Base-by-base conservation (phyloP, 1,140 invertebrate genomes). In the Drosophila saltans region DNA sequence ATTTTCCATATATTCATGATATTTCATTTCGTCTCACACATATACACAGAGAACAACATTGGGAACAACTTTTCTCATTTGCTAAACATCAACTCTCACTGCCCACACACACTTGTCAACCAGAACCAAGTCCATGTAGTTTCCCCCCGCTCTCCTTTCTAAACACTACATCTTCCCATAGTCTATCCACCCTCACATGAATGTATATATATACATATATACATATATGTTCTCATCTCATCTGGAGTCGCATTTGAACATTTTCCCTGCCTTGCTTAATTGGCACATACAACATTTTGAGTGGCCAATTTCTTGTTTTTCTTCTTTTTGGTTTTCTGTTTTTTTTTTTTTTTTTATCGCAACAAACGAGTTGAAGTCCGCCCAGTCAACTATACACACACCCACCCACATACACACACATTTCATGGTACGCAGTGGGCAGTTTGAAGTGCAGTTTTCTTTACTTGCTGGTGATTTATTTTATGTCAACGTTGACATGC, bases 401-500 rank as follows among this genome's bases (percentile, higher is more conserved):
- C 55, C 66, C 65, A 58, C 52, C 55, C 69, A 74, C 74, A 70
- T 72, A 80, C 57, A n/a, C 45, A 48, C 7, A 48, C 21, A 26
- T 8, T 52, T 9, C 33, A 36, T 36, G 33, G 3, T 36, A 52
- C 45, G 45, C 45, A 52, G 45, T 80, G 62, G 69, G 67, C 69
- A 75, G 78, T 79, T 86, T 66, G 62, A 69, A 86, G 84, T 86
- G 80, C 84, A 86, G 84, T 88, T 89, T 83, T 84, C 69, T 75
- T 67, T 68, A 65, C 72, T 75, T 68, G 66, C 75, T 75, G 76
- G 86, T 90, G 88, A 90, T 90, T 90, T 89, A 89, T 89, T 89
- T 89, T 90, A 90, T 90, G 86, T 88, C 86, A 90, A 86, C 82
- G 86, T 86, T 90, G 86, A 90, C 86, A 90, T 90, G 88, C 86